Conservation (phyloP, 2,113 vertebrate species). For the rabbit (Oryctolagus cuniculus) region mOryCun1.1 NC_091440.1:122040501-122041000, state of each 20-base stretch:
- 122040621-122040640: not conserved
- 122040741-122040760: not conserved
- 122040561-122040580: not conserved
- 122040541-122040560: not conserved
- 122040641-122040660: not conserved
- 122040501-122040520: not conserved
- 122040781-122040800: not conserved
- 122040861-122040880: not conserved
- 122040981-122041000: too few species aligned
- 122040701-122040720: not conserved
- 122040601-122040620: not conserved
- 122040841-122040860: not conserved
- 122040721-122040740: not conserved
- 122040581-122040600: not conserved
- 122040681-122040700: not conserved
- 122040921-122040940: too few species aligned
- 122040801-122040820: not conserved
- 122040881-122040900: not conserved
- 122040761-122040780: not conserved
- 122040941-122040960: too few species aligned
- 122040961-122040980: too few species aligned
- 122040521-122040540: not conserved
- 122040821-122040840: not conserved
- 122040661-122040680: not conserved
- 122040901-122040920: not conserved